Percentiles rank a stretch among this genome's conserved stretches.
These are phyloP conservation scores for Oreohelix idahoensis DNA, from an alignment of 1,140 invertebrate genomes.

Conservation along the genomic window DNA sequence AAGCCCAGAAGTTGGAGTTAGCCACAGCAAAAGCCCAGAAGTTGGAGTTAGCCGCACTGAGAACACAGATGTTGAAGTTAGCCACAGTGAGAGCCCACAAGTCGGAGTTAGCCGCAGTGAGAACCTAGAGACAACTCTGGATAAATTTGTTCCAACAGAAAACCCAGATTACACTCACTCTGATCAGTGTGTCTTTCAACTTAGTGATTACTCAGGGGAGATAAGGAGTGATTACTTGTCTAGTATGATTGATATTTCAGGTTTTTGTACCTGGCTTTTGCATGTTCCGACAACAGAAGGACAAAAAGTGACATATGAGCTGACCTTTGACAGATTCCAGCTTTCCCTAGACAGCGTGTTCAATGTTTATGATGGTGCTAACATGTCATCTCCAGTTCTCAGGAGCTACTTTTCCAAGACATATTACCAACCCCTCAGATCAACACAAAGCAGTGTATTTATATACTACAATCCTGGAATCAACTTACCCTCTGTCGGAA, in stretches of 20 bases:
- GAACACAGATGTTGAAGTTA: too few species aligned
- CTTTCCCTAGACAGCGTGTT: neutral
- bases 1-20: too few species aligned
- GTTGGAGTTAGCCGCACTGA: too few species aligned
- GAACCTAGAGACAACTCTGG: neutral
- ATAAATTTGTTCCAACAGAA: neutral
- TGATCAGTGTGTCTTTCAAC: neutral
- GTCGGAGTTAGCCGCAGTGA: too few species aligned
- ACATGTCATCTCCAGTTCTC: neutral
- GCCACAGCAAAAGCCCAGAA: too few species aligned
- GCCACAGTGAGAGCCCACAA: too few species aligned
- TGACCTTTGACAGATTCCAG: neutral
- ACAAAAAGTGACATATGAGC: neutral
- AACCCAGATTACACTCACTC: neutral
- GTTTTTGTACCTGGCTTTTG: conserved; percentile 3
- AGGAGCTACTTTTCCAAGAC: neutral
- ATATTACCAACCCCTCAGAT: neutral
- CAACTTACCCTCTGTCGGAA: neutral
- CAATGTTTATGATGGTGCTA: conserved; percentile 6
- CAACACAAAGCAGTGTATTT: neutral
- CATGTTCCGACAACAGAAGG: neutral
- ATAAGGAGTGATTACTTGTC: neutral
- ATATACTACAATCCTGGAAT: neutral
- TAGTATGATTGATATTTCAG: neutral
- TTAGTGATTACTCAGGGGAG: neutral